Conservation (phyloP, 2,113 vertebrate species). For the Callithrix jacchus region DNA sequence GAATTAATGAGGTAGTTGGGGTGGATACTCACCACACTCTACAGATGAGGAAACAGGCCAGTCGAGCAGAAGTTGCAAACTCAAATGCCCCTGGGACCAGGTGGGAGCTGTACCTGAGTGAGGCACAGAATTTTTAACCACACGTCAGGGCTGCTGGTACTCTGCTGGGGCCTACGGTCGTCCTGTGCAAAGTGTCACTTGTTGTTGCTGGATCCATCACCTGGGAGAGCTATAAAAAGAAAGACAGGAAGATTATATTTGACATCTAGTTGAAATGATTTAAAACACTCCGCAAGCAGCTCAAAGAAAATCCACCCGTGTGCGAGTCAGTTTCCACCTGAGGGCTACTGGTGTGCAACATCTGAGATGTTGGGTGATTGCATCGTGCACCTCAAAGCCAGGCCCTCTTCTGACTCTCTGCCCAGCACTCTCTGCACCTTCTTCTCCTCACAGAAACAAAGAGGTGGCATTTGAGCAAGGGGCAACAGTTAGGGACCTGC, state of each 20-base stretch:
- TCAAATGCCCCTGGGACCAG: neutral
- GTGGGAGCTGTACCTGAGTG: neutral
- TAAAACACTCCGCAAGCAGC: accelerated
- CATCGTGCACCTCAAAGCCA: no score
- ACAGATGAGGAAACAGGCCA: neutral
- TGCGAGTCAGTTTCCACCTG: accelerated
- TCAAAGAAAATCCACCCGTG: neutral
- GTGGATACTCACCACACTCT: no score
- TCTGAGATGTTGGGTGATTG: neutral
- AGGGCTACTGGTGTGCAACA: neutral
- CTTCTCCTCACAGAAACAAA: neutral
- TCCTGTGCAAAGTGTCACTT: neutral
- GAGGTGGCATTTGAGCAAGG: neutral
- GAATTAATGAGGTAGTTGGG: no score
- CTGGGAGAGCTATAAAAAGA: no score
- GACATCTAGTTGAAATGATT: neutral
- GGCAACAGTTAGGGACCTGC: neutral
- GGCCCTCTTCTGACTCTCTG: neutral
- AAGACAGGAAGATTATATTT: neutral
- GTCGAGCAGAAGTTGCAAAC: neutral
- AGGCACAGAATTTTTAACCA: accelerated
- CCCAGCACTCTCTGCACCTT: neutral
- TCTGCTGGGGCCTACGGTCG: neutral
- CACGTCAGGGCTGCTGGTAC: accelerated
- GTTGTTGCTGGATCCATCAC: neutral